Conservation (phyloP, 2,113 vertebrate genomes). For the Ibidorhyncha struthersii region DNA sequence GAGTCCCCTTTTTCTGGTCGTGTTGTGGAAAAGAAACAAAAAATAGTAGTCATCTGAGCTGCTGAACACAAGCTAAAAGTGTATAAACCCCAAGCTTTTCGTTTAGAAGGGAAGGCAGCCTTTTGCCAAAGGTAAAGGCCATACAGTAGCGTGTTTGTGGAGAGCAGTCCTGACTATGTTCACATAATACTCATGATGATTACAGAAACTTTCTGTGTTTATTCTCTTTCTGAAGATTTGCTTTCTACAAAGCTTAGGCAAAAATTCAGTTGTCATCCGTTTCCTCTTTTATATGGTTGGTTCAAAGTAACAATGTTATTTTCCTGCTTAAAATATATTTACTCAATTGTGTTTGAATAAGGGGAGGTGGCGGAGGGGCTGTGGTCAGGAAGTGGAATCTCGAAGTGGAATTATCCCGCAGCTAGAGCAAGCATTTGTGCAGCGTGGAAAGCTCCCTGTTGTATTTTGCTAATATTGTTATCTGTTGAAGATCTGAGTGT, state of each 20-base stretch:
- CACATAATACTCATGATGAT: not conserved
- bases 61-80: not conserved
- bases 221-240: not conserved
- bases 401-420: not conserved
- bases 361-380: not conserved
- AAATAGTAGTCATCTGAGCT: not conserved
- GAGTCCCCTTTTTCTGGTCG: not conserved
- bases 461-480: not conserved
- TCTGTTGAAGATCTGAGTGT: not conserved
- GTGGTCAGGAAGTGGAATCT: not conserved
- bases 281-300: not conserved
- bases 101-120: not conserved
- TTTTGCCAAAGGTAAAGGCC: not conserved
- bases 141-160: not conserved
- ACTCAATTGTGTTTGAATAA: not conserved
- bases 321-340: not conserved
- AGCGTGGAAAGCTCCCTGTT: rapidly evolving
- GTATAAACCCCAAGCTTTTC: not conserved
- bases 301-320: not conserved
- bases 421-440: not conserved
- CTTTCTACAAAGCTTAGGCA: not conserved
- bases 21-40: not conserved
- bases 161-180: not conserved
- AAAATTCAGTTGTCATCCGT: not conserved
- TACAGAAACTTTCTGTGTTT: not conserved